Evolutionary conservation across 37 sponge, comb jelly and placozoan species (phyloP).

Genomic region (Beroe ovata): DNA sequence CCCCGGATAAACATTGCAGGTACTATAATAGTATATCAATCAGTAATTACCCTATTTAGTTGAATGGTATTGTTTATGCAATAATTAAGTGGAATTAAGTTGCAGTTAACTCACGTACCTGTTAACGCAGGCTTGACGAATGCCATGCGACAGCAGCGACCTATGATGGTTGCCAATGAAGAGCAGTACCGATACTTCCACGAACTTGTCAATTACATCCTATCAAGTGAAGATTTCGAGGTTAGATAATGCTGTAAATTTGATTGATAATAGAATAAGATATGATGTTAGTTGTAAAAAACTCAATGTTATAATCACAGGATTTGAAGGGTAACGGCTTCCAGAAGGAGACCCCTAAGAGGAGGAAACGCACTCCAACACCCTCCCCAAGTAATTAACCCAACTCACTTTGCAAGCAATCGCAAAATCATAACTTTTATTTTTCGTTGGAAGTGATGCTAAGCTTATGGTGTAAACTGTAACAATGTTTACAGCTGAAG

Average conservation of each 20-base stretch:
- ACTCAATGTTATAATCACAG: no score
- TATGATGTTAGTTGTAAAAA: no score
- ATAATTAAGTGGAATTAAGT: no score
- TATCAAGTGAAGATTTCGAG: conserved; percentile 14
- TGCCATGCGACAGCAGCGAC: conserved; percentile 57
- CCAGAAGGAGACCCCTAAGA: background rate
- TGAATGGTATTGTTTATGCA: no score
- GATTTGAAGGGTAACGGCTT: background rate
- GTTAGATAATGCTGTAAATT: background rate
- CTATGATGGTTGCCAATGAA: conserved; percentile 55
- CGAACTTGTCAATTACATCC: conserved; percentile 4
- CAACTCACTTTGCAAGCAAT: no score
- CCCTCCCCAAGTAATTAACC: no score
- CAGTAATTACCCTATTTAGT: no score
- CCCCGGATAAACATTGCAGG: conserved; percentile 20
- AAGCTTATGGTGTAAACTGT: no score
- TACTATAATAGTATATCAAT: no score
- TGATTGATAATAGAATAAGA: background rate
- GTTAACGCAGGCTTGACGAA: conserved; percentile 18
- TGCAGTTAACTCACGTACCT: background rate
- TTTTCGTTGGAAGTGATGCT: no score
- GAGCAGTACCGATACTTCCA: conserved; percentile 54
- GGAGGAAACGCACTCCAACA: background rate
- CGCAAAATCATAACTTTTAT: no score
- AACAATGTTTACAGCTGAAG: background rate